Percentiles rank a stretch among this genome's conserved stretches.
Conservation (phyloP, 2,797 vertebrate genomes). For the Myripristis jacobus region DNA sequence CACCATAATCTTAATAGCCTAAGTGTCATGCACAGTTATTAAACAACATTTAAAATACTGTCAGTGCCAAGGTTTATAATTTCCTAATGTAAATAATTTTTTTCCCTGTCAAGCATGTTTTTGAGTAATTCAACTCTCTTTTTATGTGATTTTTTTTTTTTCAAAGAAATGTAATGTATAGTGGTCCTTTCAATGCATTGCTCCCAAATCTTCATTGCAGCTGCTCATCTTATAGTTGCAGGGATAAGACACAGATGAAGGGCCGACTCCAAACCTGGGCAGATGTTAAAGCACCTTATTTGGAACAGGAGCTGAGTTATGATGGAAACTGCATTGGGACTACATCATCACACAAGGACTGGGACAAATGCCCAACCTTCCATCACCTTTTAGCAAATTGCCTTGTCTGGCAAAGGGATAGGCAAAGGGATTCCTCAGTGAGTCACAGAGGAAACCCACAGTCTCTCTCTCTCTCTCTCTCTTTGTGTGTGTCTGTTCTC, state of each 20-base stretch:
- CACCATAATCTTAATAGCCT: too few relatives aligned
- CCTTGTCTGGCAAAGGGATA: neutral
- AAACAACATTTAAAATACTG: neutral
- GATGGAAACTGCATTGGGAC: neutral
- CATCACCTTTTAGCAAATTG: neutral
- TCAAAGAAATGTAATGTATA: too few relatives aligned
- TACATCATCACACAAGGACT: neutral
- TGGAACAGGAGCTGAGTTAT: neutral
- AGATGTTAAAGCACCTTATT: too few relatives aligned
- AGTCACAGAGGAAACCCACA: slow-evolving; percentile 5
- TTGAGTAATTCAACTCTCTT: neutral
- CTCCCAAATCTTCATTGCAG: neutral
- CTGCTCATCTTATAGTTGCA: too few relatives aligned
- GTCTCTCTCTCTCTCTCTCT: neutral
- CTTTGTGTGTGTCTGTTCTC: too few relatives aligned
- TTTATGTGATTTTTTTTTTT: neutral
- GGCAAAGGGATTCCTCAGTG: neutral
- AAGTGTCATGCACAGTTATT: too few relatives aligned
- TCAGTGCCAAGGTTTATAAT: too few relatives aligned
- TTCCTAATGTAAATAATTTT: too few relatives aligned
- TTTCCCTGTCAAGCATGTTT: rapidly evolving
- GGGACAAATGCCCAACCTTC: slow-evolving; percentile 39
- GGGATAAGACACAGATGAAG: too few relatives aligned
- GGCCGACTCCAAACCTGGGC: too few relatives aligned
- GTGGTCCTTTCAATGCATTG: too few relatives aligned